Evolutionary conservation across 2,113 vertebrate genomes (phyloP).

Genomic region (Anser cygnoides): DNA sequence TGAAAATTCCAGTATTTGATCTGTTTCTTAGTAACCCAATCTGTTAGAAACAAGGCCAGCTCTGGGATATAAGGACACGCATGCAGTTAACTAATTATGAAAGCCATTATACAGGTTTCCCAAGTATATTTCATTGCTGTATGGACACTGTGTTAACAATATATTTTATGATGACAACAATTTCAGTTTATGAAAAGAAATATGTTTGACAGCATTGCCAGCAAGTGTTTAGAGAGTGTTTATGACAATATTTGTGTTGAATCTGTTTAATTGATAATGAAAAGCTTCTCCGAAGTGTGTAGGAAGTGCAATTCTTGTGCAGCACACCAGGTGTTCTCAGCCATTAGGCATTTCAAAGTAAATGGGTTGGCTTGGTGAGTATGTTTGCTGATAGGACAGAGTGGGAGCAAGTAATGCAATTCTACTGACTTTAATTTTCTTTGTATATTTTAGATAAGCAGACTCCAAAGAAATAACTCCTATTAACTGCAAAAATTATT

Average conservation of each 20-base stretch:
- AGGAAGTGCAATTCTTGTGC: background rate
- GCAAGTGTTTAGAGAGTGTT: background rate
- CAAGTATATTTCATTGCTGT: background rate
- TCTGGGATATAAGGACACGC: background rate
- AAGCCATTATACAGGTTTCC: background rate
- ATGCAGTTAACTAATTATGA: background rate
- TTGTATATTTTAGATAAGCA: background rate
- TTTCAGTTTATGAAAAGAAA: background rate
- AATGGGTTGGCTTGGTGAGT: background rate
- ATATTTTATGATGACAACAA: background rate
- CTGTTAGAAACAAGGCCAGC: background rate
- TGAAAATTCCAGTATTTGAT: background rate
- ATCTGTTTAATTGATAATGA: background rate
- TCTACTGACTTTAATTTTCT: background rate
- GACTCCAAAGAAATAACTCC: background rate
- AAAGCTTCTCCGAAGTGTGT: background rate
- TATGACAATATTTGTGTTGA: background rate
- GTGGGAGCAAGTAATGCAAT: background rate
- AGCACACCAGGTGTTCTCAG: background rate
- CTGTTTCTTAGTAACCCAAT: background rate
- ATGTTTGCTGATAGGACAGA: background rate
- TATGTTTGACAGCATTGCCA: background rate
- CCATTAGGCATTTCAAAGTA: background rate
- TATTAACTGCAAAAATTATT: background rate
- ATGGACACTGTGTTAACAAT: background rate